Conservation (phyloP, 2,113 vertebrate genomes). For the Mustelus asterias region DNA sequence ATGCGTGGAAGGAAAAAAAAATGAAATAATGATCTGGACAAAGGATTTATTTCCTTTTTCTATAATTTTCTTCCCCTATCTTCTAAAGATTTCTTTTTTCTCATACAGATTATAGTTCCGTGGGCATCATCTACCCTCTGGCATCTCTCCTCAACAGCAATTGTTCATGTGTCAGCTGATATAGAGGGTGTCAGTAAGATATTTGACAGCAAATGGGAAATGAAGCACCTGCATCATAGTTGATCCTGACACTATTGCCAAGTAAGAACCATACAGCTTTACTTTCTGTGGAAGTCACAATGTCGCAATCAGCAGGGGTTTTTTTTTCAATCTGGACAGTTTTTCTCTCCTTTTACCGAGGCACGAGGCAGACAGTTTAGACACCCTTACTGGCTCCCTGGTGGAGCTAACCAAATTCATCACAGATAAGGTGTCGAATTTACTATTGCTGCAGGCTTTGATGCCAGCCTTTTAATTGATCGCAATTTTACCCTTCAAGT, state of each 20-base stretch:
- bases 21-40: background rate
- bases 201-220: background rate
- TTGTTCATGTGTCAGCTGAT: background rate
- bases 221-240: background rate
- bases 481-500: too few species aligned
- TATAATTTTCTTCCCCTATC: background rate
- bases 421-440: background rate
- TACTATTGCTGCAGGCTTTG: background rate
- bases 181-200: background rate
- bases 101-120: background rate
- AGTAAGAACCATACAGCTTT: background rate
- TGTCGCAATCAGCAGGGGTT: background rate
- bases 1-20: background rate
- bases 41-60: background rate
- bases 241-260: background rate
- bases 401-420: background rate
- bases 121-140: background rate
- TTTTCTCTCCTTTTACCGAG: background rate
- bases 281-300: background rate
- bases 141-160: background rate
- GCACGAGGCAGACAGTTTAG: background rate
- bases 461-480: too few species aligned
- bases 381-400: background rate
- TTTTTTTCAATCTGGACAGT: background rate
- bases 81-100: background rate